These are phyloP conservation scores for Heteromyza rotundicornis DNA, from an alignment of 2,888 invertebrate genomes.

Conservation along the genomic window DNA sequence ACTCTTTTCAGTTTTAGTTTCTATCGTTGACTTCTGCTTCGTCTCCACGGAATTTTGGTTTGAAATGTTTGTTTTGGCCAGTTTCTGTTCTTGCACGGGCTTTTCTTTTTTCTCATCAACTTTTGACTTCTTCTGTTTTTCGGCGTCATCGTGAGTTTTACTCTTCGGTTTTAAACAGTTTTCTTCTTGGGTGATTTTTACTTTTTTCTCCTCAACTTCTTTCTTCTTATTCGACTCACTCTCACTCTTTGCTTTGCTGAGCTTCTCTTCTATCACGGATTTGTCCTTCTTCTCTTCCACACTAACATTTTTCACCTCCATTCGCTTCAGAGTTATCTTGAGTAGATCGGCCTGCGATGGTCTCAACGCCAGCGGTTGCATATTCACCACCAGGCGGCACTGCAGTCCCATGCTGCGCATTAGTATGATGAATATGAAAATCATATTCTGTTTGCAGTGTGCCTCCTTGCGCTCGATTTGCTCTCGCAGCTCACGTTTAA, in stretches of 20 bases:
- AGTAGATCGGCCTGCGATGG: slow-evolving; percentile 71
- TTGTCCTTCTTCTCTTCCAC: slow-evolving; percentile 21
- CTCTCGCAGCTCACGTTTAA: slow-evolving; percentile 57
- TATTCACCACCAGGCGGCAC: slow-evolving; percentile 80
- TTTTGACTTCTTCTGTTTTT: slow-evolving; percentile 5
- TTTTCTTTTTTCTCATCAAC: background rate
- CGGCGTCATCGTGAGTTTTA: background rate
- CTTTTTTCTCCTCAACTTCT: slow-evolving; percentile 8
- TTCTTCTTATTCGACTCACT: slow-evolving; percentile 8
- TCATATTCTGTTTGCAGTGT: slow-evolving; percentile 72
- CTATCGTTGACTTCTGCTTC: background rate
- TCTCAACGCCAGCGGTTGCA: slow-evolving; percentile 78
- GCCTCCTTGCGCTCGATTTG: slow-evolving; percentile 71
- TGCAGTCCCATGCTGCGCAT: slow-evolving; percentile 81
- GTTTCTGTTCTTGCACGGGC: background rate
- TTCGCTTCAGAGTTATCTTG: slow-evolving; percentile 64
- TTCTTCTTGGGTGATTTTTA: no score
- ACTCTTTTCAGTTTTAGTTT: background rate
- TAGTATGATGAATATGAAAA: slow-evolving; percentile 78
- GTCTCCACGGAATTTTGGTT: no score
- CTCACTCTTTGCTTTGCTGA: background rate
- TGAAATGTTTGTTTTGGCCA: no score
- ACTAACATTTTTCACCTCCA: slow-evolving; percentile 12
- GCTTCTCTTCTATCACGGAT: no score
- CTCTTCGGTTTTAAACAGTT: background rate